phyloP scores from a whole-genome alignment of 2,888 invertebrate species.

The Leistus spinibarbis region DNA sequence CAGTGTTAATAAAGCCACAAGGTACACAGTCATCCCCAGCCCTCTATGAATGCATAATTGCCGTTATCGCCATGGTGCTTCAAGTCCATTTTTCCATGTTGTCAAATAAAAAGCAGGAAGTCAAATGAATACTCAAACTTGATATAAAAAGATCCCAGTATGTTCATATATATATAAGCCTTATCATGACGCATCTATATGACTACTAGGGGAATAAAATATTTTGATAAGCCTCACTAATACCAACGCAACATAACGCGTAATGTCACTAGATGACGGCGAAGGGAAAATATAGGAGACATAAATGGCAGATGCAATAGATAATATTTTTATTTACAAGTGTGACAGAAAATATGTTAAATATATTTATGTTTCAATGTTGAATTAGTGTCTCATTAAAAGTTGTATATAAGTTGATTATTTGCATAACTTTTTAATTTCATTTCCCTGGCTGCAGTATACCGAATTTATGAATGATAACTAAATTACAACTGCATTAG shows the following conservation, averaged over 20 bases:
- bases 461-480: no score
- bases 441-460: no score
- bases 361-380: background rate
- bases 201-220: constrained; percentile 20
- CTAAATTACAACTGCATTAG: no score
- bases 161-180: background rate
- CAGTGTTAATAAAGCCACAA: no score
- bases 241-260: no score
- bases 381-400: background rate
- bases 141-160: constrained; percentile 17
- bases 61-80: background rate
- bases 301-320: background rate
- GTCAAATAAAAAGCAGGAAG: background rate
- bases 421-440: no score
- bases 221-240: constrained; percentile 18
- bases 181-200: constrained; percentile 16
- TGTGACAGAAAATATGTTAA: background rate
- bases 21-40: no score
- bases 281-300: background rate
- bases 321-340: no score
- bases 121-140: background rate
- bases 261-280: background rate
- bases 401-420: no score
- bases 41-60: no score
- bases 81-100: background rate